Percentiles rank a stretch among this genome's conserved stretches.
Conservation (phyloP, 2,797 vertebrate genomes). For the Hafferia zeledoni region DNA sequence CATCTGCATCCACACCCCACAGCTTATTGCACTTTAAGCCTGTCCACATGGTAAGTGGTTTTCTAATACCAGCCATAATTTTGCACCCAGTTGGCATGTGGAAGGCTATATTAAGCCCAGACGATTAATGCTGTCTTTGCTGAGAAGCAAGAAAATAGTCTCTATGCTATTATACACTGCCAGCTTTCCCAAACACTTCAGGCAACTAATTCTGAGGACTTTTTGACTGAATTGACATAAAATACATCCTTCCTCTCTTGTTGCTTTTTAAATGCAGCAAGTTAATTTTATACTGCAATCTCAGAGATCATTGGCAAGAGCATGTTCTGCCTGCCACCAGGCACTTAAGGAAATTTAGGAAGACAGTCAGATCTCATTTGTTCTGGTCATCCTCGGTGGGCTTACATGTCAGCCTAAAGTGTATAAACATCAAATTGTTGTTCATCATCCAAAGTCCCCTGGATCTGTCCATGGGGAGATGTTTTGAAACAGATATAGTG, state of each 20-base stretch:
- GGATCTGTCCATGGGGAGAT: not conserved
- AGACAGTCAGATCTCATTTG: slow-evolving; percentile 7
- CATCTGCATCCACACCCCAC: slow-evolving; percentile 49
- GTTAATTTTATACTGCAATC: slow-evolving; percentile 49
- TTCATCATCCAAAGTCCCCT: not conserved
- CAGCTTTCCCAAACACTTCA: slow-evolving; percentile 69
- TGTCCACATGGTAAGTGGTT: slow-evolving; percentile 55
- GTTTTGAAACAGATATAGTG: not conserved
- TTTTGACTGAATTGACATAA: slow-evolving; percentile 64
- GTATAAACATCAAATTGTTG: not conserved
- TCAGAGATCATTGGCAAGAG: slow-evolving; percentile 40
- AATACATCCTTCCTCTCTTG: slow-evolving; percentile 60
- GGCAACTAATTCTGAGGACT: slow-evolving; percentile 60
- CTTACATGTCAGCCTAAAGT: not conserved
- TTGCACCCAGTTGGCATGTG: slow-evolving; percentile 64
- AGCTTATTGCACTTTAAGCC: slow-evolving; percentile 54
- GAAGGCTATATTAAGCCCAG: slow-evolving; percentile 68
- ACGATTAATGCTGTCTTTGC: slow-evolving; percentile 62
- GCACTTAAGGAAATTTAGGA: slow-evolving; percentile 34
- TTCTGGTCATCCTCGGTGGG: not conserved
- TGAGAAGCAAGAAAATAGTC: slow-evolving; percentile 64
- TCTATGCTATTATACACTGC: slow-evolving; percentile 48
- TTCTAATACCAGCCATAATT: slow-evolving; percentile 68
- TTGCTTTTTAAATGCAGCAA: slow-evolving; percentile 27
- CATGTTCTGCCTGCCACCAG: not conserved